Evolutionary conservation across 1,140 invertebrate genomes (phyloP), one percentile per base, ranked within the genome.

Genomic region (Drosophila setifemur): DNA sequence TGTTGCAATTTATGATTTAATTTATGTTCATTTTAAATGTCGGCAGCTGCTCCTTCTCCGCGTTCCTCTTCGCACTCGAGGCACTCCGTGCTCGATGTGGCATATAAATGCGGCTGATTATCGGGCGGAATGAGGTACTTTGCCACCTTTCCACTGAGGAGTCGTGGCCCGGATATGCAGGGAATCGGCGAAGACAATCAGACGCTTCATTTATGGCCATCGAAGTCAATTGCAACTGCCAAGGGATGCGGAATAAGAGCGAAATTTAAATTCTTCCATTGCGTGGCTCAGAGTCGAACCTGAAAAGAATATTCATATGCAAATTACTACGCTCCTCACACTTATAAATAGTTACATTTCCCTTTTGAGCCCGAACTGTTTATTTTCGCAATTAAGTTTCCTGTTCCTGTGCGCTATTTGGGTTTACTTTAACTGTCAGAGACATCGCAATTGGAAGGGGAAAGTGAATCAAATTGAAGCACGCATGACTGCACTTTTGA

Each of bases 1-100:
- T 81, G 75, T 58, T 76, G 72, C 81, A 85, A 85, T 85, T 85
- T 86, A 86, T 85, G 81, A 86, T 85, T 85, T 85, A 85, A 86
- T 86, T 86, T 86, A 85, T 85, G 81, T 86, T 73, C 79, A 49
- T 86, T 78, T 85, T 74, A 86, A 86, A 83, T 72, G 66, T 53
- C 61, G 33, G 35, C 57, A 33, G 40, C 48, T 57, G 35, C 23
- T 18, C 19, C 14, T 19, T n/a, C 18, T 16, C 8, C 14, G 12
- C 16, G 19, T 12, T 9, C 26, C 26, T 21, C 8, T 18, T 43
- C 26, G 23, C 8, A 14, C 44, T 18, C 63, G 44, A n/a, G n/a
- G n/a, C n/a, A n/a, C 37, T 44, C 33, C 23, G 66, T 40, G 73
- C 73, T 48, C 33, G 45, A 42, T 67, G 64, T 66, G 73, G 79